Conservation (phyloP, 2,797 vertebrate species). For the Aeoliscus strigatus region DNA sequence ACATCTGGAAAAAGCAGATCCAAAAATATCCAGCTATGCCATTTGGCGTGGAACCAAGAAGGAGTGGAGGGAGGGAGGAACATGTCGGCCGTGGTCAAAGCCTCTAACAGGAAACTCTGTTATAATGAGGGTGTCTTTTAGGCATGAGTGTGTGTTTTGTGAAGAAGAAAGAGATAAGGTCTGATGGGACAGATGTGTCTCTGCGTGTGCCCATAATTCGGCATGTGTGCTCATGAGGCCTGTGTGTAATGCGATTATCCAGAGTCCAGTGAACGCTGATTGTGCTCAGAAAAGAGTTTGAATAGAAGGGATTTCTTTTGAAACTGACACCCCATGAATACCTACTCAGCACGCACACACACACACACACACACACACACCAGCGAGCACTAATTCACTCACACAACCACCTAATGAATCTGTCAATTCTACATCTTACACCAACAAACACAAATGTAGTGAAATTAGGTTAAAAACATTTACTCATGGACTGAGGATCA, state of each 20-base stretch:
- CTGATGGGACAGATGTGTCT: conserved; percentile 40
- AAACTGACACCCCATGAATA: conserved; percentile 63
- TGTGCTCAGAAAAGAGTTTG: conserved; percentile 52
- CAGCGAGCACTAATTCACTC: conserved; percentile 5
- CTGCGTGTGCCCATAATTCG: conserved; percentile 20
- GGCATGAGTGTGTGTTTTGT: conserved; percentile 3
- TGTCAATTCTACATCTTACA: conserved; percentile 8
- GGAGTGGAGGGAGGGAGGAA: conserved; percentile 1
- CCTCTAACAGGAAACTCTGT: conserved; percentile 29
- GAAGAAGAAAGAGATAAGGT: conserved; percentile 6
- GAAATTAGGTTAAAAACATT: too few relatives aligned
- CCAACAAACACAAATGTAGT: too few relatives aligned
- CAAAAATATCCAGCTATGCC: conserved; percentile 21
- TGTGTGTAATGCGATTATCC: conserved; percentile 65
- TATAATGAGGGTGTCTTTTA: conserved; percentile 32
- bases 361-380: too few relatives aligned
- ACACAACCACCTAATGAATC: conserved; percentile 4
- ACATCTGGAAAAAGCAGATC: conserved; percentile 22
- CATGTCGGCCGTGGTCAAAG: conserved; percentile 7
- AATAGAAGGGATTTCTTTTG: conserved; percentile 57
- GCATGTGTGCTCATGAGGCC: conserved; percentile 18
- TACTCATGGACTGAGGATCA: too few relatives aligned
- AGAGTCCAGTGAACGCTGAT: conserved; percentile 43
- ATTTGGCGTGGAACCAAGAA: conserved; percentile 3
- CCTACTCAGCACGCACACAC: conserved; percentile 11